Evolutionary conservation across 2,888 invertebrate species (phyloP).

Genomic region (Gerris lacustris): DNA sequence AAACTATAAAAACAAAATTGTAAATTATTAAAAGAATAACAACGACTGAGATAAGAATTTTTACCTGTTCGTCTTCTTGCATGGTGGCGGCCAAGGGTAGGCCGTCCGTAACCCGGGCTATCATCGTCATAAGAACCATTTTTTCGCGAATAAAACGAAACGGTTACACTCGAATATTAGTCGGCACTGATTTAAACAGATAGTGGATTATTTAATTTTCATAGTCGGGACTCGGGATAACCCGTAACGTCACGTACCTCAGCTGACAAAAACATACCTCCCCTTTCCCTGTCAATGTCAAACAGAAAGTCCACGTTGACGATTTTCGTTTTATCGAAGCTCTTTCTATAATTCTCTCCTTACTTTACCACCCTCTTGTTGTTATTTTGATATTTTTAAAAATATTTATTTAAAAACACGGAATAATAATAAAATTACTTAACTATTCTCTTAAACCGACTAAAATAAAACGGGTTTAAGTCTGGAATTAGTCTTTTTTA

Average conservation of each 20-base stretch:
- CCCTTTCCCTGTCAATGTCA: not conserved
- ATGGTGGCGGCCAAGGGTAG: constrained; percentile 70
- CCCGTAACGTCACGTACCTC: not conserved
- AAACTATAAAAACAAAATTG: constrained; percentile 29
- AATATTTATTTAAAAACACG: too few species aligned
- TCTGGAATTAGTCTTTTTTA: too few species aligned
- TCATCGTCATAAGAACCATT: constrained; percentile 97
- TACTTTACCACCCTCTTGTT: not conserved
- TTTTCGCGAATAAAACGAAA: constrained; percentile 6
- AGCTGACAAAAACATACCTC: constrained; percentile 5
- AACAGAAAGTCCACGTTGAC: constrained; percentile 7
- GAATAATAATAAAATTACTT: too few species aligned
- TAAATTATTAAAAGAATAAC: constrained; percentile 12
- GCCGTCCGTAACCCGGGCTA: constrained; percentile 82
- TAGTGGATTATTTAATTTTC: too few species aligned
- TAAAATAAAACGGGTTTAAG: too few species aligned
- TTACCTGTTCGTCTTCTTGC: constrained; percentile 95
- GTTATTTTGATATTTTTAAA: not conserved
- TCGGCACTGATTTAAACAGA: too few species aligned
- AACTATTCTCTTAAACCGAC: too few species aligned
- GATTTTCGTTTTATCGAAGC: not conserved
- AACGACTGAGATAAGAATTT: not conserved
- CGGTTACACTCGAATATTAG: too few species aligned
- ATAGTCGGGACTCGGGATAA: too few species aligned
- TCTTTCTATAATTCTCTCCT: not conserved